Base-by-base conservation (phyloP, 2,113 vertebrate genomes). In the Malurus elegans region DNA sequence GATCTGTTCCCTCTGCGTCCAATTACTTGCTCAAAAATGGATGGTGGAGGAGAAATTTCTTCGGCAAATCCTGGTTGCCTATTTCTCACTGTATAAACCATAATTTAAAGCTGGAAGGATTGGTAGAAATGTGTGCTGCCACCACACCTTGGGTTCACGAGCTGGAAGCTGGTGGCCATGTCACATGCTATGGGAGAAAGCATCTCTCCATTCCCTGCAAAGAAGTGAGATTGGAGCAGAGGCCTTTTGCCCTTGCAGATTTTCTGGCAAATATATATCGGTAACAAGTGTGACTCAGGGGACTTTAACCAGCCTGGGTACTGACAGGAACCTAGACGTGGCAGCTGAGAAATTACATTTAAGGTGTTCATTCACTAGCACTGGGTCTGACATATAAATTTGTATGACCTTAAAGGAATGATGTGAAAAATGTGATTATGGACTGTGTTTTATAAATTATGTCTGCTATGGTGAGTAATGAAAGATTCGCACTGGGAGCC, bases 221-320 rank as follows among this genome's bases (percentile, higher is more conserved):
- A 40, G 16, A 69, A 53, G 4, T 28, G 6, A 48, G 17, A 18
- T 2, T 58, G 32, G 17, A 26, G 19, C 8, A 70, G 11, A 76
- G 44, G 8, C 10, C 23, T 47, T 54, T 70, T 71, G 42, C 16
- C 12, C 11, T 53, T 40, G 34, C 10, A 48, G 1, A 4, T 75
- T 76, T 69, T 70, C n/a, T 78, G 40, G 17, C 8, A 73, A 78
- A 36, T 11, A 9, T 44, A 13, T 53, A 2, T 34, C 0, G 0
- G 16, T 1, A 1, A 29, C 32, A 38, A 12, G 0, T 29, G 28
- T 40, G 25, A 7, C 31, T 51, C 3, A 0, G 11, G n/a, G n/a
- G 14, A 9, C 45, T 80, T 88, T 91, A 86, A 65, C 18, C 24
- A 44, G 8, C 17, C 24, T 56, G 18, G n/a, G 8, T 34, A 56